These are phyloP conservation scores for Sphaerophoria taeniata DNA, from an alignment of 2,888 invertebrate species.

Conservation along the genomic window DNA sequence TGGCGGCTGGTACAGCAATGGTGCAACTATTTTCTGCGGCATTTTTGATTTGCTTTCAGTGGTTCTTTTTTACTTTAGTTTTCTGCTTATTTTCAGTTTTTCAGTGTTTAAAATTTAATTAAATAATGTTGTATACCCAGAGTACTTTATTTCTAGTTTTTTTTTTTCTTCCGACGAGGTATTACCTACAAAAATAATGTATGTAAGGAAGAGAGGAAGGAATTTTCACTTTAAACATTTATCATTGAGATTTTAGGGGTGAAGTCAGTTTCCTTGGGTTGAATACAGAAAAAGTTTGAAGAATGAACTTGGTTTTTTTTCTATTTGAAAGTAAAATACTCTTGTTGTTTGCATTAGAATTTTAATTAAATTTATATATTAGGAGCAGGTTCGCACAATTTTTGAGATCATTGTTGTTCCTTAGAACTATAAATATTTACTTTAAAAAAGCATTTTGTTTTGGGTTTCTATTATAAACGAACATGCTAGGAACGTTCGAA, in stretches of 20 bases:
- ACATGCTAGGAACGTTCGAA: not conserved
- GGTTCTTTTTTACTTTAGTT: constrained; percentile 18
- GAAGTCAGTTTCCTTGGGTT: constrained; percentile 70
- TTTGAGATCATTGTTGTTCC: constrained; percentile 3
- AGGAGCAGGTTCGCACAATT: constrained; percentile 18
- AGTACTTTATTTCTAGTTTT: not conserved
- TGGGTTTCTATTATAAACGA: too few relatives aligned
- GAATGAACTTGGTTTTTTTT: constrained; percentile 58
- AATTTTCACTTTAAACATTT: constrained; percentile 51
- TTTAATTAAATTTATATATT: constrained; percentile 15
- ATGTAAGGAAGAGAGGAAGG: constrained; percentile 52
- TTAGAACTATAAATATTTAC: too few relatives aligned
- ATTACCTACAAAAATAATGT: constrained; percentile 4
- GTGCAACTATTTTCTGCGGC: constrained; percentile 68
- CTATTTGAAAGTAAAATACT: not conserved
- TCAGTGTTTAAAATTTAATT: constrained; percentile 56
- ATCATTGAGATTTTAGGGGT: constrained; percentile 74
- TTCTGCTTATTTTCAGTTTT: constrained; percentile 17
- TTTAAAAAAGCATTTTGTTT: too few relatives aligned
- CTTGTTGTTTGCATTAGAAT: not conserved
- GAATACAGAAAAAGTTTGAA: constrained; percentile 40
- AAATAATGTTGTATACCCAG: constrained; percentile 50
- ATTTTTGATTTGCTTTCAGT: constrained; percentile 56
- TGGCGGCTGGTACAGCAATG: constrained; percentile 71
- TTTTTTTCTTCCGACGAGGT: constrained; percentile 1